Conservation (phyloP, 2,797 vertebrate species). For the Tokudaia muenninki region DNA sequence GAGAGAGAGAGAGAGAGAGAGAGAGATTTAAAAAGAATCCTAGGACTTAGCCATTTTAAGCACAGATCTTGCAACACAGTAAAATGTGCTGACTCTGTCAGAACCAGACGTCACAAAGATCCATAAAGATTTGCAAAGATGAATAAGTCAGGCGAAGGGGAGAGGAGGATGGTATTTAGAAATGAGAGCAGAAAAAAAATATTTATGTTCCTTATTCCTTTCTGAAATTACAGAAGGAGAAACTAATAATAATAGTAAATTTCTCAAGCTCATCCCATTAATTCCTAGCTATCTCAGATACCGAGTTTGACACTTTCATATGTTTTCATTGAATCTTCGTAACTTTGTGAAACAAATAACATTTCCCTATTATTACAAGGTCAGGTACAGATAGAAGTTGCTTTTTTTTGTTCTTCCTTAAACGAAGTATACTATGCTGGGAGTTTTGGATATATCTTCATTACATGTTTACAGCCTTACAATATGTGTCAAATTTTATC, state of each 20-base stretch:
- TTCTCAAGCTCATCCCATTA: conserved; percentile 41
- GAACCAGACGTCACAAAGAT: conserved; percentile 13
- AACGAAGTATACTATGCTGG: background rate
- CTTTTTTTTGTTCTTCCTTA: background rate
- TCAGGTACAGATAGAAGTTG: background rate
- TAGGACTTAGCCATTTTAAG: background rate
- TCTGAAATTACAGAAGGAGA: conserved; percentile 45
- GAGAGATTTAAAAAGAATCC: background rate
- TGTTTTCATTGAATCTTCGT: conserved; percentile 23
- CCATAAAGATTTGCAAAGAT: background rate
- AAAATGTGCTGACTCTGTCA: background rate
- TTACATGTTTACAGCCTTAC: background rate
- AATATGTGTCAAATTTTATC: background rate
- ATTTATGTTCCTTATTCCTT: conserved; percentile 19
- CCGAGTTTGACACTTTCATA: background rate
- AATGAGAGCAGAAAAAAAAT: background rate
- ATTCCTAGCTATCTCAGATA: background rate
- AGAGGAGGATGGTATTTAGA: background rate
- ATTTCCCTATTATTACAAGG: conserved; percentile 18
- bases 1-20: background rate
- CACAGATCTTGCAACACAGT: background rate
- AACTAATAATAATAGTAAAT: background rate
- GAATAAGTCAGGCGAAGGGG: background rate
- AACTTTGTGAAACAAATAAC: conserved; percentile 29
- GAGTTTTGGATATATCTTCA: conserved; percentile 5